These are phyloP conservation scores for Cheilosia soror DNA, from an alignment of 2,888 invertebrate species.

Conservation along the genomic window DNA sequence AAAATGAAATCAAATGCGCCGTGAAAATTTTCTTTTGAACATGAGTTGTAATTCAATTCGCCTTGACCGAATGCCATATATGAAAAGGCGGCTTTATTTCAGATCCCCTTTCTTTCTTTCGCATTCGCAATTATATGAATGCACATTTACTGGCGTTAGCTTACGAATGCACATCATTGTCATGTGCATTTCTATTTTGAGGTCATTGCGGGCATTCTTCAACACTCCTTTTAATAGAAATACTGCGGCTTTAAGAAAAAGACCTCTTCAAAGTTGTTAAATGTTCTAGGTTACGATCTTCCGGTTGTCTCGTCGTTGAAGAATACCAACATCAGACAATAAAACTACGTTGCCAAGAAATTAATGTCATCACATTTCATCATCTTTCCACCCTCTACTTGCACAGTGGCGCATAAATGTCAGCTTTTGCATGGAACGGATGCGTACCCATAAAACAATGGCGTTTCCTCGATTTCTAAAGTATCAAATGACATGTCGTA, in stretches of 20 bases:
- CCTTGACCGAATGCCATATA: conserved; percentile 68
- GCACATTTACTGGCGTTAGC: not conserved
- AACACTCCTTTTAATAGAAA: not conserved
- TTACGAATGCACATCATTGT: conserved; percentile 11
- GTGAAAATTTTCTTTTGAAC: conserved; percentile 31
- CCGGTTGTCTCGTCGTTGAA: conserved; percentile 38
- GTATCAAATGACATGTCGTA: conserved; percentile 57
- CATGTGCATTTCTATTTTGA: conserved; percentile 40
- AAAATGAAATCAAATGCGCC: conserved; percentile 68
- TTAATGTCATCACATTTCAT: conserved; percentile 39
- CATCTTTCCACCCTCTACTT: conserved; percentile 18
- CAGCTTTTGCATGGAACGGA: conserved; percentile 37
- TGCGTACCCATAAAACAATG: conserved; percentile 38
- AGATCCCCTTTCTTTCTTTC: conserved; percentile 11
- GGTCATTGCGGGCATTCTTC: conserved; percentile 52
- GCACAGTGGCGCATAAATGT: not conserved
- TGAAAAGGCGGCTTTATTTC: conserved; percentile 33
- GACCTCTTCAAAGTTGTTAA: conserved; percentile 3
- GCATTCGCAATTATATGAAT: conserved; percentile 13
- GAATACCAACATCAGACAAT: conserved; percentile 27
- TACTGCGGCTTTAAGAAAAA: not conserved
- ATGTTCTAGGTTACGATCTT: conserved; percentile 57
- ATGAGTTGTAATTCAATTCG: conserved; percentile 66
- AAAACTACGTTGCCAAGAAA: conserved; percentile 51
- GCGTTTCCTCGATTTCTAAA: conserved; percentile 50